Evolutionary conservation across 2,797 vertebrate genomes (phyloP).

Genomic region (Hephaestus fuliginosus): DNA sequence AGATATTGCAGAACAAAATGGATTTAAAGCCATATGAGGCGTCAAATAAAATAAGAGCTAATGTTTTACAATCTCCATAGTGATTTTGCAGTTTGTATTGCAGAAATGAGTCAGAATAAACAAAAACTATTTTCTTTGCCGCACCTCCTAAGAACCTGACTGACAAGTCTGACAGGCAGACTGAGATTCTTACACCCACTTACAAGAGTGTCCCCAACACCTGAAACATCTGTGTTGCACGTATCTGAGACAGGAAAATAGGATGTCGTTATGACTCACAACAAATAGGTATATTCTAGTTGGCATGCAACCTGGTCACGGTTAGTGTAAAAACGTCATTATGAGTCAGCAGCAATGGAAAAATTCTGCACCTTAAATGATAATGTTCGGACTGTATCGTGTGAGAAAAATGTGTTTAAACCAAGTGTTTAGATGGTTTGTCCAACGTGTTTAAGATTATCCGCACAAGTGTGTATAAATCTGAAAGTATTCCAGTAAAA

Average conservation of each 20-base stretch:
- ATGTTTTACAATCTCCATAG: neutral
- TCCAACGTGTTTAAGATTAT: neutral
- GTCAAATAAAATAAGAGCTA: neutral
- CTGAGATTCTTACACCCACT: slow-evolving; percentile 58
- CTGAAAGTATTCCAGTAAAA: neutral
- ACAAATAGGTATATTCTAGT: neutral
- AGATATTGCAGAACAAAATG: accelerated
- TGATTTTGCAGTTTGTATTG: slow-evolving; percentile 26
- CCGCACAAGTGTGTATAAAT: neutral
- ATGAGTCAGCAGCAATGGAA: slow-evolving; percentile 7
- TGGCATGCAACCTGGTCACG: neutral
- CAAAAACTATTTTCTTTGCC: slow-evolving; percentile 18
- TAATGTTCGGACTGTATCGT: neutral
- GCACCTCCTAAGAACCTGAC: slow-evolving; percentile 63
- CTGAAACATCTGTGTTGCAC: neutral
- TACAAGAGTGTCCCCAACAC: neutral
- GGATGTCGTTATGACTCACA: slow-evolving; percentile 13
- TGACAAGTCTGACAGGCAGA: slow-evolving; percentile 48
- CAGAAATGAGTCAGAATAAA: slow-evolving; percentile 37
- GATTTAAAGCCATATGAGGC: neutral
- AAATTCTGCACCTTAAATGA: neutral
- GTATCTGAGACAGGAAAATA: neutral
- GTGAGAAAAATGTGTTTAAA: neutral
- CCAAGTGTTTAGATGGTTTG: neutral
- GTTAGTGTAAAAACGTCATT: neutral